Conservation (phyloP, 2,113 vertebrate species). For the Lates calcarifer region DNA sequence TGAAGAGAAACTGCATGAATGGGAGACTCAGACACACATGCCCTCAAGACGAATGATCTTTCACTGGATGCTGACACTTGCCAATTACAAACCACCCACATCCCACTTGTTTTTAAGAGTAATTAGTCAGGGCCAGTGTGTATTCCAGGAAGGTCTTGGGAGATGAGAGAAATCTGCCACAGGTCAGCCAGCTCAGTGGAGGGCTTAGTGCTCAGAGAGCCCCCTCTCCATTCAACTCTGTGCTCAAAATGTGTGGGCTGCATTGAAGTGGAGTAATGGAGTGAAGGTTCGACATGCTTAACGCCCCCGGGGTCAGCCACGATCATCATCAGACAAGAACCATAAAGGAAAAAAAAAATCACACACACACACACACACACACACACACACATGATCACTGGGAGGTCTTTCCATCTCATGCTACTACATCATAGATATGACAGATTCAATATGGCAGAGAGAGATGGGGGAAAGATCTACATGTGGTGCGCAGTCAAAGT, state of each 20-base stretch:
- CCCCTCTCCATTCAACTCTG: slow-evolving; percentile 65
- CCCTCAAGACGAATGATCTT: slow-evolving; percentile 70
- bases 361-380: no score
- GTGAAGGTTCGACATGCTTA: slow-evolving; percentile 65
- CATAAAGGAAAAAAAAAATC: slow-evolving; percentile 26
- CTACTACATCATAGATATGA: slow-evolving; percentile 27
- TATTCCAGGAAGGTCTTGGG: slow-evolving; percentile 65
- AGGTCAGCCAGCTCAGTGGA: slow-evolving; percentile 77
- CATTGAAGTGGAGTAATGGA: slow-evolving; percentile 72
- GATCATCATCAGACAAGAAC: slow-evolving; percentile 71
- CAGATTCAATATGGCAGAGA: slow-evolving; percentile 24
- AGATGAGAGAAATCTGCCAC: slow-evolving; percentile 69
- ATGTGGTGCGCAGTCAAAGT: not conserved
- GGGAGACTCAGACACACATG: slow-evolving; percentile 66
- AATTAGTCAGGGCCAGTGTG: slow-evolving; percentile 73
- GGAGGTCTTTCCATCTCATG: slow-evolving; percentile 42
- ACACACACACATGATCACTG: slow-evolving; percentile 6
- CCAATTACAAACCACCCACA: slow-evolving; percentile 78
- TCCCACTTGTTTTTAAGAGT: slow-evolving; percentile 79
- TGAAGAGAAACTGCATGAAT: slow-evolving; percentile 53
- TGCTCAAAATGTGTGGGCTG: slow-evolving; percentile 71
- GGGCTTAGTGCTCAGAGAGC: slow-evolving; percentile 68
- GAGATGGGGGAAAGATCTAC: slow-evolving; percentile 1
- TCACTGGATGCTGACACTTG: slow-evolving; percentile 72
- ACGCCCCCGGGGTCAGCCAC: slow-evolving; percentile 65